A percentile compares a stretch with the other conserved stretches of the same genome.
phyloP scores from a whole-genome alignment of 2,113 vertebrate genomes.

The Sebastes fasciatus region DNA sequence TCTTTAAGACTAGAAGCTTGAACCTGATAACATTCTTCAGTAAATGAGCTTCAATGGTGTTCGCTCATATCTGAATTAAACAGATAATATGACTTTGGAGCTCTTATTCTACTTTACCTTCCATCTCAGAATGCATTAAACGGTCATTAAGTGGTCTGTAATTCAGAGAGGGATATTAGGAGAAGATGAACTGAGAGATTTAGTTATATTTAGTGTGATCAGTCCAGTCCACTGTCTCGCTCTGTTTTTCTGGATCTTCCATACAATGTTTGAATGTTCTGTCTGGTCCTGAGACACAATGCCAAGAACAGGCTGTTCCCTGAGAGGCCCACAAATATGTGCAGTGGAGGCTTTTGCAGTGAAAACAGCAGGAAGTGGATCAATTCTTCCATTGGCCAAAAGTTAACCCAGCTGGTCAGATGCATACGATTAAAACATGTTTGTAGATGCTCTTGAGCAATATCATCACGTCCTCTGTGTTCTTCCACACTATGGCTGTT shows the following conservation, averaged over 20 bases:
- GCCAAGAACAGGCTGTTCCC: conserved; percentile 81
- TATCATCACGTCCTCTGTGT: not conserved
- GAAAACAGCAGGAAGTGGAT: conserved; percentile 55
- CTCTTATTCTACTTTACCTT: conserved; percentile 42
- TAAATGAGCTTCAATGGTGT: conserved; percentile 57
- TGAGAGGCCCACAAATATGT: conserved; percentile 60
- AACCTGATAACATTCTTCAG: conserved; percentile 65
- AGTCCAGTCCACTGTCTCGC: not conserved
- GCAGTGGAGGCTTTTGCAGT: conserved; percentile 39
- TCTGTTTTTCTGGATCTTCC: conserved; percentile 44
- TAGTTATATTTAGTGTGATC: conserved; percentile 23
- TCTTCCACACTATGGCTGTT: not conserved
- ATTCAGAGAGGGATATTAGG: conserved; percentile 20
- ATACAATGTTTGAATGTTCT: conserved; percentile 43
- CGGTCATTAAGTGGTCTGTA: conserved; percentile 35
- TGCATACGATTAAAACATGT: conserved; percentile 6
- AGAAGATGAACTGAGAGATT: conserved; percentile 10
- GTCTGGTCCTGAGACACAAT: conserved; percentile 46
- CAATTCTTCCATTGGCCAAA: conserved; percentile 34
- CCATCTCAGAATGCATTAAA: conserved; percentile 42
- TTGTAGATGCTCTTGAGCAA: conserved; percentile 8
- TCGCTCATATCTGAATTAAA: conserved; percentile 43
- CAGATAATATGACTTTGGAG: conserved; percentile 53
- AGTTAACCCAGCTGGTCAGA: conserved; percentile 46
- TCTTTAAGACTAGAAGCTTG: conserved; percentile 48